Percentiles rank a stretch among this genome's conserved stretches.
phyloP scores from a whole-genome alignment of 2,888 invertebrate genomes.

The Galerucella pusilla region DNA sequence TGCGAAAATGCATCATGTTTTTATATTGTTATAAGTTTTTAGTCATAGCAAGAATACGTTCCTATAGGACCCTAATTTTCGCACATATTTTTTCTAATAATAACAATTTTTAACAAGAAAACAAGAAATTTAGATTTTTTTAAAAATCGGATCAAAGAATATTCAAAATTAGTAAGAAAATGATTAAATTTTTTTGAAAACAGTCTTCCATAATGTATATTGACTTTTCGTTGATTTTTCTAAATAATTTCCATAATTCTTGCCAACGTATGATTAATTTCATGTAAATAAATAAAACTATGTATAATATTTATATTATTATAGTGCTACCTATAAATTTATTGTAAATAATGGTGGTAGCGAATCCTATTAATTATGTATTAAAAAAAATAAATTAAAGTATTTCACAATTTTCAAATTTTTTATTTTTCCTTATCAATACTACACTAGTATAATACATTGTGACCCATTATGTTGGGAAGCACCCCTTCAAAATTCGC shows the following conservation, averaged over 20 bases:
- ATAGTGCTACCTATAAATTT: conserved; percentile 61
- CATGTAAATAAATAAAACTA: conserved; percentile 48
- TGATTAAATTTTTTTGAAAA: neutral
- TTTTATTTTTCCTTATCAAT: neutral
- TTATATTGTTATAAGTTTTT: conserved; percentile 33
- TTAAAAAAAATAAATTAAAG: conserved; percentile 28
- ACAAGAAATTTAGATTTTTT: too few species aligned
- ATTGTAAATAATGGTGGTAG: conserved; percentile 64
- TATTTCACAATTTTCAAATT: conserved; percentile 23
- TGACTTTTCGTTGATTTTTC: conserved; percentile 15
- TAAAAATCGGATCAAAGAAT: too few species aligned
- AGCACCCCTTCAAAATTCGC: too few species aligned
- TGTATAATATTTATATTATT: conserved; percentile 55
- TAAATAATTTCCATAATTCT: conserved; percentile 21
- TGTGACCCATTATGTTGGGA: too few species aligned
- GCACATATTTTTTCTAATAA: neutral
- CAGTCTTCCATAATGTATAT: conserved; percentile 22
- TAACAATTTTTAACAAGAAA: too few species aligned
- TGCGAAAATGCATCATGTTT: conserved; percentile 14
- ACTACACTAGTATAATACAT: too few species aligned
- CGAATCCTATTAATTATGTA: conserved; percentile 64
- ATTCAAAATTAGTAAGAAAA: too few species aligned
- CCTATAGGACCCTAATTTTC: conserved; percentile 20
- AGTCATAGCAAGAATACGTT: conserved; percentile 32
- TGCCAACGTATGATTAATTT: conserved; percentile 45